Base-by-base conservation (phyloP, 2,113 vertebrate species). In the Poeciliopsis retropinna region DNA sequence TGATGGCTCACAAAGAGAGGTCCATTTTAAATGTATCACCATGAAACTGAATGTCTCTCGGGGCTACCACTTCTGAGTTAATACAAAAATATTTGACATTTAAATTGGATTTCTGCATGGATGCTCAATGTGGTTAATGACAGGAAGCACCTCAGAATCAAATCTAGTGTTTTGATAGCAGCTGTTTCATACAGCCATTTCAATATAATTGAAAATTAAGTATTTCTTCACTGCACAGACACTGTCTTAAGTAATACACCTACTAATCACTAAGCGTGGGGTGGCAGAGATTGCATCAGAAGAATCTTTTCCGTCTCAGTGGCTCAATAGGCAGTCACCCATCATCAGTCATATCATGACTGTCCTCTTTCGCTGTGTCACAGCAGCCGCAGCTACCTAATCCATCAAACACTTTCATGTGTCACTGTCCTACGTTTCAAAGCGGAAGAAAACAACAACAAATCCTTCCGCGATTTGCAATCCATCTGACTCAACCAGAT, bases 331-430 rank as follows among this genome's bases (percentile, higher is more conserved):
- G 85, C 86, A 88, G 78, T 76, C 85, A 84, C 86, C 78, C 64
- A 60, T 85, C 86, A 90, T 92, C 86, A 85, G 79, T 93, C 87
- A 90, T 81, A 86, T 79, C 65, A 78, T 68, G 83, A 83, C 85
- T 88, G 85, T 88, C 86, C 82, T 83, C 85, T 74, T 77, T 51
- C 27, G 81, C 84, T 82, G 86, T 81, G 81, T 91, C 89, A 91
- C 76, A 85, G 75, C 72, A 60, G 66, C 79, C 84, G 30, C 79
- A 72, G 71, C 67, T 78, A 65, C 78, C 87, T 90, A 83, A 93
- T 93, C 90, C 86, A 90, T 92, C 92, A 93, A 84, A 82, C 67
- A 79, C 84, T 86, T 80, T 60, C 75, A 80, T 68, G 81, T 89
- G 90, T 86, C 91, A 89, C 70, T 41, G n/a, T 80, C 67, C 54